Conservation (phyloP, 2,113 vertebrate species). For the Calidris pygmaea region DNA sequence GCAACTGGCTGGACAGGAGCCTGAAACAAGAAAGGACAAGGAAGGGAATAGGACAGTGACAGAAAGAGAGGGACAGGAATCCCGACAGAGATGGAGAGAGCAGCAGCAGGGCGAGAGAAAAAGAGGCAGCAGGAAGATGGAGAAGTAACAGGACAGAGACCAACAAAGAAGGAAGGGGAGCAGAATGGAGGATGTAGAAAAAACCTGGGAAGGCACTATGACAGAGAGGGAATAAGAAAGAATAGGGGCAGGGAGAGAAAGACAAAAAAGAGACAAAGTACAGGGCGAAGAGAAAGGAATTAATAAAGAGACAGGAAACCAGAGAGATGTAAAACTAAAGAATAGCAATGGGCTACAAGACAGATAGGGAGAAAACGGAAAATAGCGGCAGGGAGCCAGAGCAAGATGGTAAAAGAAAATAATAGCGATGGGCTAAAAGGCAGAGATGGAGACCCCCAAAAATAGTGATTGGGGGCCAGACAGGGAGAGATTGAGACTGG, state of each 20-base stretch:
- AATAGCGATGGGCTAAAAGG: neutral
- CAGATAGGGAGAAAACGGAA: neutral
- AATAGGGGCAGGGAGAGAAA: neutral
- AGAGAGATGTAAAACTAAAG: neutral
- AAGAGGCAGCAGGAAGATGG: neutral
- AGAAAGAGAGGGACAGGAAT: neutral
- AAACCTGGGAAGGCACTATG: neutral
- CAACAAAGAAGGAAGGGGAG: neutral
- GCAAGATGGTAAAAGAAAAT: neutral
- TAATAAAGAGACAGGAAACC: neutral
- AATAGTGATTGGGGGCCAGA: no score
- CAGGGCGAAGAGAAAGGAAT: neutral
- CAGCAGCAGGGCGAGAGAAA: neutral
- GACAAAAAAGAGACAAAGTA: neutral
- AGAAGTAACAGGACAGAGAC: neutral
- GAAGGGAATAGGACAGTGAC: neutral
- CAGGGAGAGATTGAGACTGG: neutral
- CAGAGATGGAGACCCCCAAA: neutral
- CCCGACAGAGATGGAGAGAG: neutral
- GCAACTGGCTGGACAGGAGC: no score
- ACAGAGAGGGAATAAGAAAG: no score
- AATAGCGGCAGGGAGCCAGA: neutral
- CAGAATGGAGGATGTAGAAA: neutral
- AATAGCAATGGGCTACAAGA: neutral
- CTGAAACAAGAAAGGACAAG: neutral